Base-by-base conservation (phyloP, 1,140 invertebrate genomes). In the Cecropterus lyciades region DNA sequence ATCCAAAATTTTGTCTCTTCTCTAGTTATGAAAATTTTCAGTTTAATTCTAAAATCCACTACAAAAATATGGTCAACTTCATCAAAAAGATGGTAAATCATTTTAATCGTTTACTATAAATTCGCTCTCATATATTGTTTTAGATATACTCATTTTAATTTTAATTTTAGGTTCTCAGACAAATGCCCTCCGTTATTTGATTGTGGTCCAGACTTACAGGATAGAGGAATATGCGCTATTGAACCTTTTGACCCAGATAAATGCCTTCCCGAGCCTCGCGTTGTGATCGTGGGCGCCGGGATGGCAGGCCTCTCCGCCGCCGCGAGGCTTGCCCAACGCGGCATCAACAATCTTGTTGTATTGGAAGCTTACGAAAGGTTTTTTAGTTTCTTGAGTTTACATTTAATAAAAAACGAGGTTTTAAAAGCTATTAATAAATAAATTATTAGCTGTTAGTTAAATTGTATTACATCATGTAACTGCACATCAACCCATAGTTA, bases 281-380 rank as follows among this genome's bases (percentile, higher is more conserved):
- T 96, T 0, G 93, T 96, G 0, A 95, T 96, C 17, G 89, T 96
- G 9, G 95, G 95, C 0, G 95, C 94, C 6, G 95, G 95, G 30
- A 95, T 96, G 89, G 95, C 95, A 1, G 95, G 95, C 7, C 83
- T 96, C 6, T 95, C 95, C 0, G 95, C 95, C 0, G 95, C 95
- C 0, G 94, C 95, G 48, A 85, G 94, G 59, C 88, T 96, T 5
- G 73, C 90, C 0, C 93, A 95, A 70, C 94, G 94, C 33, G 95
- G 95, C 30, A 89, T 96, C 11, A 93, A 89, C 65, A 95, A 95
- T 81, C 92, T 96, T 53, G 93, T 92, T 0, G 84, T 96, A 51
- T 79, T 96, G 16, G 95, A 96, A 92, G 95, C 95, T 0, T 94
- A 94, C 37, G 94, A 95, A 79, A 94, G 95, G 95, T 95, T 84